Conservation (phyloP, 2,888 invertebrate genomes). For the Pandemis cinnamomeana region DNA sequence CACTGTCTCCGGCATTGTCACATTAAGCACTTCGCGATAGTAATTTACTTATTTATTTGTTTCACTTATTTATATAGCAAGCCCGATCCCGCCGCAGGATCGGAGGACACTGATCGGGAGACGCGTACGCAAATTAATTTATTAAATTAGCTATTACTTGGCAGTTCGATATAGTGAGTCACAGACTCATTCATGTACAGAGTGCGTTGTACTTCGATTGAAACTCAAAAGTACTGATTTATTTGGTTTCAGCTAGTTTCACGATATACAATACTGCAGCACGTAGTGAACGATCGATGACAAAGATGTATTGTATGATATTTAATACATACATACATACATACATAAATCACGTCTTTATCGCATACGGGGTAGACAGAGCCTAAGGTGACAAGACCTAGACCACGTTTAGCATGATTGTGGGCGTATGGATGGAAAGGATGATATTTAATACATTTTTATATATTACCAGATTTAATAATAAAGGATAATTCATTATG, state of each 20-base stretch:
- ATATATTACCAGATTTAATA: too few relatives aligned
- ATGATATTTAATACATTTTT: too few relatives aligned
- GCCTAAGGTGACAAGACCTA: too few relatives aligned
- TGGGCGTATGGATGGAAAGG: too few relatives aligned
- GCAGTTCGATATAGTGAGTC: conserved; percentile 35
- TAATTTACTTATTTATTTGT: neutral
- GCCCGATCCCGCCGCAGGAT: conserved; percentile 14
- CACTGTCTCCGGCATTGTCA: conserved; percentile 35
- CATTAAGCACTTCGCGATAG: neutral
- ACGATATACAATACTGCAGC: neutral
- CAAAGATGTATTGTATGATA: too few relatives aligned
- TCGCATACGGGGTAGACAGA: too few relatives aligned
- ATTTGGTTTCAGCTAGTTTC: neutral
- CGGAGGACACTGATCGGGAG: conserved; percentile 22
- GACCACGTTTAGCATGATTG: too few relatives aligned
- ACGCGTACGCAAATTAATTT: conserved; percentile 18
- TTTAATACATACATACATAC: too few relatives aligned
- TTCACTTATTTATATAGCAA: neutral
- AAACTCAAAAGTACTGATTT: neutral
- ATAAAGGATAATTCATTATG: too few relatives aligned
- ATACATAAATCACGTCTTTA: too few relatives aligned
- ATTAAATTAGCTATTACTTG: conserved; percentile 22
- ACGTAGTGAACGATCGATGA: too few relatives aligned
- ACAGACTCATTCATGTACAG: conserved; percentile 12
- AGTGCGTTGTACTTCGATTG: conserved; percentile 2